A percentile compares a stretch with the other conserved stretches of the same genome.
These are phyloP conservation scores for Protaetia brevitarsis DNA, from an alignment of 1,140 invertebrate species.

Conservation along the genomic window DNA sequence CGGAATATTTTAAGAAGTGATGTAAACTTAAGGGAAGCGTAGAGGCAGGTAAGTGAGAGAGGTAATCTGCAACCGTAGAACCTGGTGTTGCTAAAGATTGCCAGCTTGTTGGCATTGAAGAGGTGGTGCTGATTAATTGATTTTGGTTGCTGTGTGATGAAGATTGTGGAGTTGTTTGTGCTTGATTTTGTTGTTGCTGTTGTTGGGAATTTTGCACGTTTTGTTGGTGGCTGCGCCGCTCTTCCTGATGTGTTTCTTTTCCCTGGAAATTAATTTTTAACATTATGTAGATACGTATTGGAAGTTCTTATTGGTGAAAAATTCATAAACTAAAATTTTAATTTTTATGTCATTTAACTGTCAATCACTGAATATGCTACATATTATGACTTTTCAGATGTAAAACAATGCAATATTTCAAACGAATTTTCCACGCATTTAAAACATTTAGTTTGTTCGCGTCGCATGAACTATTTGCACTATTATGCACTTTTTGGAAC, in stretches of 20 bases:
- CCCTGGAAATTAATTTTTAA: constrained; percentile 22
- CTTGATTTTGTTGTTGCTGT: constrained; percentile 28
- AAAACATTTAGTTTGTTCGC: too few relatives aligned
- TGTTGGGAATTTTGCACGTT: constrained; percentile 31
- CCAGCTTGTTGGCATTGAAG: constrained; percentile 52
- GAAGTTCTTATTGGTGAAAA: neutral
- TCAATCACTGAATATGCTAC: too few relatives aligned
- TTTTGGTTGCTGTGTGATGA: constrained; percentile 33
- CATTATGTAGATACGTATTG: too few relatives aligned
- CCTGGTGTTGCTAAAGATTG: constrained; percentile 72
- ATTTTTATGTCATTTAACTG: too few relatives aligned
- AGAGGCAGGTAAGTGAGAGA: constrained; percentile 69
- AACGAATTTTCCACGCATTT: too few relatives aligned
- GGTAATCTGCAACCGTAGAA: constrained; percentile 76
- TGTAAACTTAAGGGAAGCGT: constrained; percentile 75
- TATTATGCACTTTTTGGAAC: too few relatives aligned
- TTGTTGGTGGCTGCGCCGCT: constrained; percentile 36
- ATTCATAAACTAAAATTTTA: neutral
- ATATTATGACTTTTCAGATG: too few relatives aligned
- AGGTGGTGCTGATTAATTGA: constrained; percentile 22
- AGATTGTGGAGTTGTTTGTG: constrained; percentile 30
- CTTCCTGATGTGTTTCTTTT: constrained; percentile 30
- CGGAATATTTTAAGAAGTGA: constrained; percentile 80
- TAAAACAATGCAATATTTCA: too few relatives aligned
- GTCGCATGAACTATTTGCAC: too few relatives aligned